Evolutionary conservation across 2,797 vertebrate species (phyloP).

Genomic region (Chromobotia macracanthus): DNA sequence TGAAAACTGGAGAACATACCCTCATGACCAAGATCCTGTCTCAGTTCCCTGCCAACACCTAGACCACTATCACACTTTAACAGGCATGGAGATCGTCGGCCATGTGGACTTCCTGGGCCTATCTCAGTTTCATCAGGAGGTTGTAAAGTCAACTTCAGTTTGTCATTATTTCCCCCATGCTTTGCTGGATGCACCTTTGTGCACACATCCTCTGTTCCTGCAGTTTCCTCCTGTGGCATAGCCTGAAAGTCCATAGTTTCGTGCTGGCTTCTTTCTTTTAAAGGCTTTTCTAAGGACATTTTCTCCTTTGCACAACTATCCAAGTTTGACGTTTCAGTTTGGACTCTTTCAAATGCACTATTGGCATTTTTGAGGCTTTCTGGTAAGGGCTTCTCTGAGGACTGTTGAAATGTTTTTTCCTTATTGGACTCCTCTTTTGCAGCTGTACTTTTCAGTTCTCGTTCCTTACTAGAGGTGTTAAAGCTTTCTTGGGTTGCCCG

Average conservation of each 20-base stretch:
- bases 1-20: conserved; percentile 81
- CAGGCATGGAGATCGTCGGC: conserved; percentile 74
- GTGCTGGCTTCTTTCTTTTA: background rate
- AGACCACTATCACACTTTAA: conserved; percentile 75
- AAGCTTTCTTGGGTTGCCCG: conserved; percentile 46
- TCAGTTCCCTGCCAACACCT: conserved; percentile 77
- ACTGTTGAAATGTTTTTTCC: conserved; percentile 34
- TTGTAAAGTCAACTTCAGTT: conserved; percentile 64
- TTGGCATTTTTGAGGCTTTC: conserved; percentile 9
- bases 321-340: background rate
- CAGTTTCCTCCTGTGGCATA: conserved; percentile 5
- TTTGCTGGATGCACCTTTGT: conserved; percentile 32
- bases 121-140: conserved; percentile 61
- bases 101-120: conserved; percentile 58
- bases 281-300: conserved; percentile 31
- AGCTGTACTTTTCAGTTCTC: conserved; percentile 33
- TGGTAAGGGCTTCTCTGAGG: conserved; percentile 35
- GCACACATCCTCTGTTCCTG: conserved; percentile 10
- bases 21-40: conserved; percentile 63
- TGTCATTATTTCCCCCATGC: conserved; percentile 42
- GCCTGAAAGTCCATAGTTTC: conserved; percentile 6
- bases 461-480: conserved; percentile 55
- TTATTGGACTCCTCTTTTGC: conserved; percentile 31
- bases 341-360: background rate
- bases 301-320: background rate